Evolutionary conservation across 2,113 vertebrate genomes (phyloP), one percentile per base, ranked within the genome.

Genomic region (Dicrurus megarhynchus): DNA sequence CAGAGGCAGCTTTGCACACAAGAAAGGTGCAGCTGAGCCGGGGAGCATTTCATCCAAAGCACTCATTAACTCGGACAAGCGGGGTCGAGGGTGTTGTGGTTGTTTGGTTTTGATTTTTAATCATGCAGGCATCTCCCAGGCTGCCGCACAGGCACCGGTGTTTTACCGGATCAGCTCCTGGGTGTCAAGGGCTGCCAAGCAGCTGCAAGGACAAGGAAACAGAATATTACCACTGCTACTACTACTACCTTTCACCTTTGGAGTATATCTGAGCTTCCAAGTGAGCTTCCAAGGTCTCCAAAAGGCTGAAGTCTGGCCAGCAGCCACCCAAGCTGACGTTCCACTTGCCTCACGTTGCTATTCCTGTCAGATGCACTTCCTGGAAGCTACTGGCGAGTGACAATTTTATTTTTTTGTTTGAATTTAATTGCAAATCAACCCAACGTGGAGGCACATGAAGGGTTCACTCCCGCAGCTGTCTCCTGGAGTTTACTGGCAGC

Each of bases 41-140:
- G 68, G 39, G 16, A 90, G 68, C 71, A 22, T 94, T 94, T 88
- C 37, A 81, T 68, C 64, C 75, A 44, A 81, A 84, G 64, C 1
- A 3, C 88, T 89, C 76, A 84, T 93, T 94, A 92, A 84, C 60
- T 63, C 49, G 79, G 79, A 90, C 79, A 78, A 93, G 28, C 4
- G 0, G 30, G 86, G 76, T 80, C 2, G 5, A 91, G 53, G 73
- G 35, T 70, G 28, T 46, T 82, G 77, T 33, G 78, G 71, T n/a
- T 79, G 60, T 44, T 47, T 59, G 69, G 61, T 82, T 95, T 93
- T 92, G 74, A 63, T 74, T 96, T 93, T 92, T 65, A 50, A 80
- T 70, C 76, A 78, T 49, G 21, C 44, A 75, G 87, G 83, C 79
- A 96, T 80, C 89, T 95, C 84, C 75, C 71, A 26, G 1, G 4